Evolutionary conservation across 2,797 vertebrate species (phyloP).

Genomic region (Sebastes baramenuke): DNA sequence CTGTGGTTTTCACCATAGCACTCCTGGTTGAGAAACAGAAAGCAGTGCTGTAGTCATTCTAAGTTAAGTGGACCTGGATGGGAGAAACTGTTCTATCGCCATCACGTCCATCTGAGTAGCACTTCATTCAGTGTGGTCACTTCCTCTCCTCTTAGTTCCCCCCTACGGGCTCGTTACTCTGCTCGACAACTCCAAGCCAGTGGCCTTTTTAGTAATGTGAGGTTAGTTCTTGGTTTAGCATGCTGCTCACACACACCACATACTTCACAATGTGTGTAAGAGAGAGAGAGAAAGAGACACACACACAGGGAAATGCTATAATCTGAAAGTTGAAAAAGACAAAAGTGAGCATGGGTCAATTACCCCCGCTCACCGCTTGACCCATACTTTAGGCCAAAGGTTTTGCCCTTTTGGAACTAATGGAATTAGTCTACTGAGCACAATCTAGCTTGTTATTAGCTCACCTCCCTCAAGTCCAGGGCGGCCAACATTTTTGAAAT

Average conservation of each 20-base stretch:
- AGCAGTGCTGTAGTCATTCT: neutral
- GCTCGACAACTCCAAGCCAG: neutral
- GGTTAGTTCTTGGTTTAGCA: neutral
- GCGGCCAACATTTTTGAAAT: too few species aligned
- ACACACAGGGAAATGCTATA: neutral
- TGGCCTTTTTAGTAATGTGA: neutral
- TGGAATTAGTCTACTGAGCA: too few species aligned
- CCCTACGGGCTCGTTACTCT: neutral
- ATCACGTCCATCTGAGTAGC: neutral
- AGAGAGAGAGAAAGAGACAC: too few species aligned
- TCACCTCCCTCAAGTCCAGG: too few species aligned
- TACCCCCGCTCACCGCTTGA: too few species aligned
- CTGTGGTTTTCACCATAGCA: neutral
- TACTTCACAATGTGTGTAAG: neutral
- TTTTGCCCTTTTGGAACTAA: too few species aligned
- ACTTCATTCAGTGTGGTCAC: neutral
- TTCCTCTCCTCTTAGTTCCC: neutral
- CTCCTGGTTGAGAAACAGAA: neutral
- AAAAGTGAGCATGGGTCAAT: too few species aligned
- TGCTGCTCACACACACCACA: constrained; percentile 12
- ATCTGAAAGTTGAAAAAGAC: neutral
- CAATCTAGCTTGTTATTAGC: too few species aligned
- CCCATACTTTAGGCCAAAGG: too few species aligned
- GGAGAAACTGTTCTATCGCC: neutral
- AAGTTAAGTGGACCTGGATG: neutral